Evolutionary conservation across 1,140 invertebrate genomes (phyloP).

Genomic region (Drosophila pectinifera): DNA sequence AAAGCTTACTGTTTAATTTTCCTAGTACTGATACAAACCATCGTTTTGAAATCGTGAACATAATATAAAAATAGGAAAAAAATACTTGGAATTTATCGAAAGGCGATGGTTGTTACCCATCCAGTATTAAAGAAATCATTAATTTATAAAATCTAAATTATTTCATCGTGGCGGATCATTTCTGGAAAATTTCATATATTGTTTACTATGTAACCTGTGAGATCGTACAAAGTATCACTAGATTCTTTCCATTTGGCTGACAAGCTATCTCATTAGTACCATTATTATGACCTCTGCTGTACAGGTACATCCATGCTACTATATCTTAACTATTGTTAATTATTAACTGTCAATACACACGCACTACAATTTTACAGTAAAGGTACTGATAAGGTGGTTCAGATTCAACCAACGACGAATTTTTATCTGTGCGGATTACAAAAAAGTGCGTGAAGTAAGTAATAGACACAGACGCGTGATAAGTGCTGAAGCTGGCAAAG

Average conservation of each 20-base stretch:
- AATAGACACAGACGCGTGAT: not conserved
- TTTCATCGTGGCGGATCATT: too few relatives aligned
- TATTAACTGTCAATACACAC: not conserved
- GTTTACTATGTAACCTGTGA: too few relatives aligned
- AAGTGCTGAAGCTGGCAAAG: slow-evolving; percentile 3
- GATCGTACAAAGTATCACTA: too few relatives aligned
- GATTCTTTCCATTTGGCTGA: not conserved
- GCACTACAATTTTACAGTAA: slow-evolving; percentile 1
- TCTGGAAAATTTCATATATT: too few relatives aligned
- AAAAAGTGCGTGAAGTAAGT: slow-evolving; percentile 16
- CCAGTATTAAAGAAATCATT: too few relatives aligned
- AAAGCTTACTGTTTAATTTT: too few relatives aligned
- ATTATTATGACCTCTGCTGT: slow-evolving; percentile 3
- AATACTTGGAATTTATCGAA: too few relatives aligned
- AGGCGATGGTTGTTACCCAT: too few relatives aligned
- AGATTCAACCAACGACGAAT: slow-evolving; percentile 20
- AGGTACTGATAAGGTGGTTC: slow-evolving; percentile 1
- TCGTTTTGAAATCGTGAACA: too few relatives aligned
- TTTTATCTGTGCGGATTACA: slow-evolving; percentile 3
- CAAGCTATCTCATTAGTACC: not conserved
- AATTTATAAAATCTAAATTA: too few relatives aligned
- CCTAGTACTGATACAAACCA: too few relatives aligned
- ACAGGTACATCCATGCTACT: not conserved
- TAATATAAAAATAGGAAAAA: too few relatives aligned
- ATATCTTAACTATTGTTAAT: not conserved